Evolutionary conservation across 2,113 vertebrate genomes (phyloP).

Genomic region (Saccopteryx leptura): DNA sequence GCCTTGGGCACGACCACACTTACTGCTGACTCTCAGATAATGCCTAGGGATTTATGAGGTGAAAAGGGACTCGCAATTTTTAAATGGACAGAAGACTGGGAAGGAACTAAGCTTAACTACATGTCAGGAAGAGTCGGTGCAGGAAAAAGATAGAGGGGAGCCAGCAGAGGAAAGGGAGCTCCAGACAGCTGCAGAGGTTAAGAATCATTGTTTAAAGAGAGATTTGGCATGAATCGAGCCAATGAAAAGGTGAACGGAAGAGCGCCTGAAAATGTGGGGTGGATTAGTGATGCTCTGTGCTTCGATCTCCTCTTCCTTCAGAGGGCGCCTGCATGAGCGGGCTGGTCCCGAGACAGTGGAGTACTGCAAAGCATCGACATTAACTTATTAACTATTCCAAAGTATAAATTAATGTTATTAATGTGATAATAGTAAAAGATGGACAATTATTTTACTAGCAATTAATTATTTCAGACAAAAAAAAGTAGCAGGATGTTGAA

Average conservation of each 20-base stretch:
- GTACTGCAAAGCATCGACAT: background rate
- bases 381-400: background rate
- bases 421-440: background rate
- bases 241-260: background rate
- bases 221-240: background rate
- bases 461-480: background rate
- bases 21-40: background rate
- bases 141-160: constrained; percentile 43
- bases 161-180: constrained; percentile 44
- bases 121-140: constrained; percentile 33
- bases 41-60: constrained; percentile 20
- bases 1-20: background rate
- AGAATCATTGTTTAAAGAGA: background rate
- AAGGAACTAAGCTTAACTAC: constrained; percentile 37
- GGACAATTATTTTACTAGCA: background rate
- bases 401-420: background rate
- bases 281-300: background rate
- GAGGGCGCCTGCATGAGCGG: background rate
- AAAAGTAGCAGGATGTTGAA: background rate
- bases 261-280: background rate
- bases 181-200: background rate
- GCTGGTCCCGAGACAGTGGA: background rate
- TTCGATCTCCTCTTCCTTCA: background rate
- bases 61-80: background rate
- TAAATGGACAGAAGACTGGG: background rate